Conservation (phyloP, 2,797 vertebrate species). For the Etheostoma perlongum region DNA sequence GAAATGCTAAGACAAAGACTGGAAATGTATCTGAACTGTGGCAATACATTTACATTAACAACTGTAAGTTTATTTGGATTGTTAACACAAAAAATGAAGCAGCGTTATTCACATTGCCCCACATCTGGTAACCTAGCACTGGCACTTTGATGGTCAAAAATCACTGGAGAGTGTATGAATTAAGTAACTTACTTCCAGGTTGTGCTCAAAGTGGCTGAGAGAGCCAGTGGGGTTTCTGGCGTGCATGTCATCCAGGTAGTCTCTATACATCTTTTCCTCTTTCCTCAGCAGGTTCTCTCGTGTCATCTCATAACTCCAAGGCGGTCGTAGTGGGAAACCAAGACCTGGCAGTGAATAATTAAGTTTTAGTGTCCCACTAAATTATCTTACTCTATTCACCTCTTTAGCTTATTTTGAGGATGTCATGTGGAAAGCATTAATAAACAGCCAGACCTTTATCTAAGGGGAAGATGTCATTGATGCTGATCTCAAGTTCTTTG, state of each 20-base stretch:
- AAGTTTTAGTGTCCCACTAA: slow-evolving; percentile 48
- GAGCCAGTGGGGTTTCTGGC: slow-evolving; percentile 86
- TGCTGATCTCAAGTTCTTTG: slow-evolving; percentile 89
- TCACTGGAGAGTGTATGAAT: background rate
- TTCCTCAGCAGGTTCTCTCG: slow-evolving; percentile 88
- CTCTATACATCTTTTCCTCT: slow-evolving; percentile 91
- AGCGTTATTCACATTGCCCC: background rate
- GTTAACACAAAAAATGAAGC: background rate
- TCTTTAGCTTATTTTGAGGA: slow-evolving; percentile 42
- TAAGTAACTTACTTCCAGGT: slow-evolving; percentile 88
- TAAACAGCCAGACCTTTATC: slow-evolving; percentile 79
- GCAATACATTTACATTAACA: background rate
- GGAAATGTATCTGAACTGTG: background rate
- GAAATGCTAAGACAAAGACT: background rate
- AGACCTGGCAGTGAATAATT: slow-evolving; percentile 84
- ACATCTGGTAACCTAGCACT: background rate
- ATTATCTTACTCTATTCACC: slow-evolving; percentile 48
- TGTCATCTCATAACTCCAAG: slow-evolving; percentile 93
- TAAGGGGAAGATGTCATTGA: slow-evolving; percentile 87
- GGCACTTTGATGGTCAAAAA: background rate
- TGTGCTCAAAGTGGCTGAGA: slow-evolving; percentile 96
- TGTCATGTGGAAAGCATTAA: slow-evolving; percentile 33
- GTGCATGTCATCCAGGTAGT: slow-evolving; percentile 89
- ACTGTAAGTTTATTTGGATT: background rate
- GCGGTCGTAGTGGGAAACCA: slow-evolving; percentile 90